phyloP scores from a whole-genome alignment of 1,140 invertebrate species.

The Paracyclopina nana region DNA sequence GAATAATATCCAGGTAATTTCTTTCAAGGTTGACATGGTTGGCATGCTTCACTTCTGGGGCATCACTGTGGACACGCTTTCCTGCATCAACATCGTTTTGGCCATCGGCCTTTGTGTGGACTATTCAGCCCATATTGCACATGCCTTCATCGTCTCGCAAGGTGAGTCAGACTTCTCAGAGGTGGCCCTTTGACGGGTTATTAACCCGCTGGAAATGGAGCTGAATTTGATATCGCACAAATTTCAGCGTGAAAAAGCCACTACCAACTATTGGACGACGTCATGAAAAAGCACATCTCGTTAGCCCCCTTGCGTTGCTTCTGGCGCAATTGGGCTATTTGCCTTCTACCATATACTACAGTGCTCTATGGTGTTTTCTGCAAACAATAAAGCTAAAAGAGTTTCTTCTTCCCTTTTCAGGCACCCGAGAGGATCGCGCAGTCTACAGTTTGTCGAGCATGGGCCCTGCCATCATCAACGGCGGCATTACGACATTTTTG shows the following conservation, averaged over 20 bases:
- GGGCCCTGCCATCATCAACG: constrained; percentile 10
- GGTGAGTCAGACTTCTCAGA: too few species aligned
- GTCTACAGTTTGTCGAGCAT: neutral
- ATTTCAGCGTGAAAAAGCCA: too few species aligned
- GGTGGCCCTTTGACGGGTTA: too few species aligned
- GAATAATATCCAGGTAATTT: neutral
- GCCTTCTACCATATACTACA: too few species aligned
- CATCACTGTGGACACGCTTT: constrained; percentile 61
- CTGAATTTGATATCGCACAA: too few species aligned
- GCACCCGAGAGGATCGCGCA: neutral
- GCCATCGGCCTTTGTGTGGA: constrained; percentile 72
- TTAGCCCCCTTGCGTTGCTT: too few species aligned
- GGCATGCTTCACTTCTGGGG: constrained; percentile 65
- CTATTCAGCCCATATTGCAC: constrained; percentile 66
- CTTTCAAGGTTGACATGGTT: constrained; percentile 39
- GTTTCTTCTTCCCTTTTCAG: neutral
- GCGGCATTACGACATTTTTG: constrained; percentile 10
- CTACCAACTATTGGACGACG: too few species aligned
- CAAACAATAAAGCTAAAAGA: too few species aligned
- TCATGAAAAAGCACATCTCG: too few species aligned
- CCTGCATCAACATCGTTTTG: constrained; percentile 57
- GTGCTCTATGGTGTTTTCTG: too few species aligned
- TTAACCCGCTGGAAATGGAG: too few species aligned
- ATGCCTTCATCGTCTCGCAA: constrained; percentile 18
- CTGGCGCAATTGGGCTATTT: too few species aligned